Conservation (phyloP, 2,797 vertebrate genomes). For the Yasuhikotakia modesta region DNA sequence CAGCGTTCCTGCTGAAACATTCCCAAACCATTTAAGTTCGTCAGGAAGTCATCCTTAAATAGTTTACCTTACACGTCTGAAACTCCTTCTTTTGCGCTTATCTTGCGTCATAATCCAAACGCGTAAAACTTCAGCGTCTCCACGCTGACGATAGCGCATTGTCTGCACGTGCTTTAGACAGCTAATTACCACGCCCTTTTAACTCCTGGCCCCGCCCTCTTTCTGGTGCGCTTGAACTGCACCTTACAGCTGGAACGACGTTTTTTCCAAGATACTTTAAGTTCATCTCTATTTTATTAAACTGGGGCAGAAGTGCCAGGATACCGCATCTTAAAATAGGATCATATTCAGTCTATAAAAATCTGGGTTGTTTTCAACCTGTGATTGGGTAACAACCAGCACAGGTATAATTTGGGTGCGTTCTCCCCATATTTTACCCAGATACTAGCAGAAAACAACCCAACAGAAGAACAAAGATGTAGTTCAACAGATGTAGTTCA, state of each 20-base stretch:
- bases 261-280: background rate
- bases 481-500: too few relatives aligned
- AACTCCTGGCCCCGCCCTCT: slow-evolving; percentile 45
- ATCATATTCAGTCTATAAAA: too few relatives aligned
- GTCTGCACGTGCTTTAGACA: slow-evolving; percentile 58
- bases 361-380: too few relatives aligned
- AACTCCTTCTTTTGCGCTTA: background rate
- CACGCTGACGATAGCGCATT: slow-evolving; percentile 46
- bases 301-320: too few relatives aligned
- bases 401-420: background rate
- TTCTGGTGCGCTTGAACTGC: background rate
- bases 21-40: slow-evolving; percentile 8
- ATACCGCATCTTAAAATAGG: too few relatives aligned
- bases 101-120: slow-evolving; percentile 30
- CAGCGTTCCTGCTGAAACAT: slow-evolving; percentile 44
- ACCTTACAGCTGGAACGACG: background rate
- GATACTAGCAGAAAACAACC: too few relatives aligned
- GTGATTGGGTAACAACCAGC: background rate
- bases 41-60: background rate
- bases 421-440: background rate
- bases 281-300: too few relatives aligned
- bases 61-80: background rate
- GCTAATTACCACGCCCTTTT: slow-evolving; percentile 43
- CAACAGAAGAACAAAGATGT: too few relatives aligned
- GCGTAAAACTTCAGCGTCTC: slow-evolving; percentile 44